These are phyloP conservation scores for Anguilla marmorata DNA, from an alignment of 2,797 vertebrate genomes.

Conservation along the genomic window DNA sequence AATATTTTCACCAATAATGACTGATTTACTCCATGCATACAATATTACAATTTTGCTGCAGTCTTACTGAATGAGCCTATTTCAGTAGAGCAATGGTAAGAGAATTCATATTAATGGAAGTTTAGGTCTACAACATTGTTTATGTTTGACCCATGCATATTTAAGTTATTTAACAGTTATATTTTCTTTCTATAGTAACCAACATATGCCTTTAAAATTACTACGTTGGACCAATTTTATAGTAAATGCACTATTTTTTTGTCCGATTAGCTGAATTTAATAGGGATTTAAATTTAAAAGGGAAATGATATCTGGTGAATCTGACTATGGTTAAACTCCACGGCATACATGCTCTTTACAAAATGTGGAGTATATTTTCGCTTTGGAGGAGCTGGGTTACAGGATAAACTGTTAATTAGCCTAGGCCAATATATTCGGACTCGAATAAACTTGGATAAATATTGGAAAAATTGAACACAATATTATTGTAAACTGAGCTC, in stretches of 20 bases:
- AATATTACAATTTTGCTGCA: no score
- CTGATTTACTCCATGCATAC: conserved; percentile 17
- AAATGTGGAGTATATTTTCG: neutral
- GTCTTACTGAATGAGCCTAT: neutral
- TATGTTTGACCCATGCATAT: neutral
- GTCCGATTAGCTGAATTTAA: neutral
- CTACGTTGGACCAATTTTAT: neutral
- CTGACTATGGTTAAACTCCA: neutral
- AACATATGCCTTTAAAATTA: neutral
- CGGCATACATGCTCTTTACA: neutral
- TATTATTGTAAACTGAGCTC: no score
- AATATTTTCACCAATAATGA: conserved; percentile 25
- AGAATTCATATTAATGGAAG: neutral
- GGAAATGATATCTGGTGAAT: neutral
- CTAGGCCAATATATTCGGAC: neutral
- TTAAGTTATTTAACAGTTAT: neutral
- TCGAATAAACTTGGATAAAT: neutral
- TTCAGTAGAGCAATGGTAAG: neutral
- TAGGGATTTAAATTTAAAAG: no score
- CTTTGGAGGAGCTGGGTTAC: neutral
- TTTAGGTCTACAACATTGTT: neutral
- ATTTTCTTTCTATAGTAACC: neutral
- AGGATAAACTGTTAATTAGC: neutral
- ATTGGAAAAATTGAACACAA: no score
- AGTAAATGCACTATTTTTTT: neutral